These are phyloP conservation scores for Diadromus collaris DNA, from an alignment of 2,888 invertebrate genomes.

Conservation along the genomic window DNA sequence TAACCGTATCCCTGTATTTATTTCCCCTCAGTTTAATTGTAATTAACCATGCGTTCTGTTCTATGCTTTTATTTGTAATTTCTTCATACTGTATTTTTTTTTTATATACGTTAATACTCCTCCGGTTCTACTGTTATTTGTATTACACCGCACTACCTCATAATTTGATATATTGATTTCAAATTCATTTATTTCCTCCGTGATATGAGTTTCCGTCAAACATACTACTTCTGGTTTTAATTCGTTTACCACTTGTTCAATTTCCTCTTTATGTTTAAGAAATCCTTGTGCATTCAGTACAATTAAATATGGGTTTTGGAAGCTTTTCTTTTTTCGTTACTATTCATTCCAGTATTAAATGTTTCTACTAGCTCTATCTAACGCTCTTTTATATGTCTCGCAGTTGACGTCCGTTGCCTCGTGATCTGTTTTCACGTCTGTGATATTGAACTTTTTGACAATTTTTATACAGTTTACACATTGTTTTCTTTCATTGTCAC, in stretches of 20 bases:
- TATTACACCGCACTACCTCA: slow-evolving; percentile 14
- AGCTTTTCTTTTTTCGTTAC: slow-evolving; percentile 17
- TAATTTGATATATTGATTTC: slow-evolving; percentile 16
- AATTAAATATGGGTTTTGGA: neutral
- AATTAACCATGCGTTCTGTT: slow-evolving; percentile 19
- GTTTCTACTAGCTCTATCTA: slow-evolving; percentile 28
- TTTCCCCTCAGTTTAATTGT: slow-evolving; percentile 4
- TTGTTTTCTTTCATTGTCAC: slow-evolving; percentile 30
- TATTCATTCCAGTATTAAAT: slow-evolving; percentile 16
- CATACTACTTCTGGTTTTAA: slow-evolving; percentile 21
- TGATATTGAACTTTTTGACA: slow-evolving; percentile 28
- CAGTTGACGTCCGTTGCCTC: slow-evolving; percentile 29
- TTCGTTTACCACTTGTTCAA: slow-evolving; percentile 23
- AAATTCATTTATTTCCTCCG: slow-evolving; percentile 13
- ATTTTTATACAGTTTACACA: slow-evolving; percentile 50
- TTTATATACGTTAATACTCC: slow-evolving; percentile 2
- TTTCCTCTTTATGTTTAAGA: slow-evolving; percentile 46
- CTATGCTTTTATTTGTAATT: neutral
- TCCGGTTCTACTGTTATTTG: slow-evolving; percentile 14
- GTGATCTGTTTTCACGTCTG: slow-evolving; percentile 32
- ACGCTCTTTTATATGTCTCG: slow-evolving; percentile 22
- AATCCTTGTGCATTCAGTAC: slow-evolving; percentile 37
- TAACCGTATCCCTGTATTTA: neutral
- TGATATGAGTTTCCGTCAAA: slow-evolving; percentile 29
- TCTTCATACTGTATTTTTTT: neutral